A percentile compares a stretch with the other conserved stretches of the same genome.
phyloP scores from a whole-genome alignment of 2,113 vertebrate species.

The Dasyornis broadbenti region DNA sequence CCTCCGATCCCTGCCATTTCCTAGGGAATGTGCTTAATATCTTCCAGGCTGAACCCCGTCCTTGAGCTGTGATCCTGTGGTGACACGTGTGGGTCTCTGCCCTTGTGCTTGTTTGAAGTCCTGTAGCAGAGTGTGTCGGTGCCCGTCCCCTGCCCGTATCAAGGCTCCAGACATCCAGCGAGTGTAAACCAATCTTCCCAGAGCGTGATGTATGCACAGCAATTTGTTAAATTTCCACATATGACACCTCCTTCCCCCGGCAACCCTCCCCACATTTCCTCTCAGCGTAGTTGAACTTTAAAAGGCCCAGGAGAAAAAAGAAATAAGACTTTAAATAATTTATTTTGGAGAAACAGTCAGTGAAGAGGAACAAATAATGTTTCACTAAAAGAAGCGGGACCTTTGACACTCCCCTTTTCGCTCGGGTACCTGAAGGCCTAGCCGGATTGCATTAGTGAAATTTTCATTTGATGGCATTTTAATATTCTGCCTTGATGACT shows the following conservation, averaged over 20 bases:
- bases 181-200: not conserved
- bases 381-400: slow-evolving; percentile 92
- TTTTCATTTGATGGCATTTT: slow-evolving; percentile 99
- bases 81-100: not conserved
- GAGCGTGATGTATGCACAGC: not conserved
- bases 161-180: not conserved
- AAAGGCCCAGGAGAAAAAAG: slow-evolving; percentile 83
- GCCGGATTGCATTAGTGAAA: slow-evolving; percentile 97
- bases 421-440: slow-evolving; percentile 91
- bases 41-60: not conserved
- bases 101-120: not conserved
- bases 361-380: slow-evolving; percentile 99
- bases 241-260: not conserved
- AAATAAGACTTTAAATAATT: slow-evolving; percentile 99
- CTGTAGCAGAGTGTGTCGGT: not conserved
- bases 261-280: slow-evolving; percentile 22
- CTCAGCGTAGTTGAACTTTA: slow-evolving; percentile 81
- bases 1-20: not conserved
- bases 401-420: slow-evolving; percentile 81
- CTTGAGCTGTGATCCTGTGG: not conserved
- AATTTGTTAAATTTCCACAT: slow-evolving; percentile 29
- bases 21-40: not conserved
- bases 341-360: slow-evolving; percentile 97
- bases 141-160: not conserved
- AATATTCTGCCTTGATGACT: slow-evolving; percentile 99